Conservation (phyloP, 2,113 vertebrate species). For the Stegostoma tigrinum region DNA sequence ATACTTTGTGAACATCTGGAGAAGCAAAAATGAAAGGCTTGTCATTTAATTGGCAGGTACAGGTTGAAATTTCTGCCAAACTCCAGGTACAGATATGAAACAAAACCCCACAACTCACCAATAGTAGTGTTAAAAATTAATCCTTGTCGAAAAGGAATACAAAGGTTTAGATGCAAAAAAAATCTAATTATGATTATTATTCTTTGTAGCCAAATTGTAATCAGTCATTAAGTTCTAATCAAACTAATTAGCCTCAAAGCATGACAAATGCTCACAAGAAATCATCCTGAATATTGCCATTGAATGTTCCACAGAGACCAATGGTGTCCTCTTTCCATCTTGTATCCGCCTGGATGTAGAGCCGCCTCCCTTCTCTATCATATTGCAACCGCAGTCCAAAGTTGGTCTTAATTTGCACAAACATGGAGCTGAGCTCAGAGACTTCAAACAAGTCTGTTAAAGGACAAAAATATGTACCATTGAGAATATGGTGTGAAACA, state of each 20-base stretch:
- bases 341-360: constrained; percentile 75
- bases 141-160: constrained; percentile 15
- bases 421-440: constrained; percentile 79
- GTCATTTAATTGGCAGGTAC: neutral
- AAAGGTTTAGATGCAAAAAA: neutral
- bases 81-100: neutral
- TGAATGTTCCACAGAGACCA: constrained; percentile 94
- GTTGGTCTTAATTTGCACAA: constrained; percentile 74
- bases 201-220: neutral
- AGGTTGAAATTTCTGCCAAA: neutral
- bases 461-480: constrained; percentile 17
- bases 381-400: constrained; percentile 80
- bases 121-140: neutral
- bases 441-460: constrained; percentile 76
- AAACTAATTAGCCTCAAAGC: constrained; percentile 18
- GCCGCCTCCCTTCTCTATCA: constrained; percentile 74
- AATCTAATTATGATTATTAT: neutral
- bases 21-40: neutral
- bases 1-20: neutral
- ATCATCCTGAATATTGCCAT: constrained; percentile 89
- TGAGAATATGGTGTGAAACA: neutral
- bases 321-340: constrained; percentile 80
- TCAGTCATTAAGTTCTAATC: constrained; percentile 9
- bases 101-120: neutral
- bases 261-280: constrained; percentile 70